Evolutionary conservation across 1,140 invertebrate species (phyloP), one percentile per base, ranked within the genome.

Genomic region (Brachionus rubens): DNA sequence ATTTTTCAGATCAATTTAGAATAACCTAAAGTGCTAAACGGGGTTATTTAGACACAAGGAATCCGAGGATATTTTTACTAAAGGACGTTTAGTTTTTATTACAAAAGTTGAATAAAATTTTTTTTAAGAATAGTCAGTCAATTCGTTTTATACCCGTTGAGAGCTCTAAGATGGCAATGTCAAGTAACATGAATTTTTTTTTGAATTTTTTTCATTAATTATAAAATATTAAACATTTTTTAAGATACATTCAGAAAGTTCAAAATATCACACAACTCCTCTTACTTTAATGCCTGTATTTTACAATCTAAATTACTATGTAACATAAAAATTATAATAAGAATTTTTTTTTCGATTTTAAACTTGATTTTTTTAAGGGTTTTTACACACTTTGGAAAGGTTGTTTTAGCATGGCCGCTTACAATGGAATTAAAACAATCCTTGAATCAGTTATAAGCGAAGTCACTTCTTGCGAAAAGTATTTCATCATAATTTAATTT

Each of bases 211-310:
- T 46, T 14, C 9, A 46, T 12, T 26, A 26, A 3, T 54, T 12
- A 26, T 48, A 26, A 54, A 54, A 1, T 26, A 1, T 12, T 54
- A 0, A 1, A 9, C 10, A 9, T 54, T 26, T 28, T 26, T 54
- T 26, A 54, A 72, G 68, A 54, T 72, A 10, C 43, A 72, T 72
- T 72, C 68, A 26, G 68, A 72, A 41, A 72, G 68, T 19, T 54
- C 21, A 14, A 48, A 54, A 72, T 72, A 40, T 54, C 68, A 72
- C 14, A 36, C 36, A 14, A 72, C 68, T 26, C 68, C 68, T 30
- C 30, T 72, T 12, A 72, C 68, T 28, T 40, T 72, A 50, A 54
- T 72, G 68, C 68, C 68, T 2, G 68, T 72, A 19, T 50, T 72
- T 54, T 72, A 72, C 46, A 72, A 72, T 54, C 21, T 72, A 28